Conservation (phyloP, 1,140 invertebrate species). For the Lordiphosa mommai region DNA sequence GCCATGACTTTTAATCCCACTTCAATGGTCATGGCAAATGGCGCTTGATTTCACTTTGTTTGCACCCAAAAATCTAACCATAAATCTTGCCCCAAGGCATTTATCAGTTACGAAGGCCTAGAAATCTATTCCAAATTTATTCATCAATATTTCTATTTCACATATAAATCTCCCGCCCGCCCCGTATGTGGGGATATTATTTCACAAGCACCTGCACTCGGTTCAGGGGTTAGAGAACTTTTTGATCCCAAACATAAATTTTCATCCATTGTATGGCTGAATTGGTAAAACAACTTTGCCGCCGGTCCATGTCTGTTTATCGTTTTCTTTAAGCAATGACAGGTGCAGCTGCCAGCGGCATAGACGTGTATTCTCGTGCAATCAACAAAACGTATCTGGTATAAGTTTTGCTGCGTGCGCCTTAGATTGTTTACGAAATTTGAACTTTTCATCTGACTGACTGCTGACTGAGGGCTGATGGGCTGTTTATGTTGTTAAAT, state of each 20-base stretch:
- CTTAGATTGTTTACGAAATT: constrained; percentile 65
- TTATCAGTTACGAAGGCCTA: not conserved
- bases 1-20: too few species aligned
- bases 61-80: too few species aligned
- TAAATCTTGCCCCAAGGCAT: constrained; percentile 2
- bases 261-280: constrained; percentile 43
- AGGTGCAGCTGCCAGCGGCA: constrained; percentile 64
- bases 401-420: constrained; percentile 38
- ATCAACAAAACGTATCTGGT: constrained; percentile 1
- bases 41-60: too few species aligned
- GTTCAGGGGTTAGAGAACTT: constrained; percentile 63
- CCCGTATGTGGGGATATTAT: constrained; percentile 25
- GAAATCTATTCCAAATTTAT: constrained; percentile 26
- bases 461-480: constrained; percentile 31
- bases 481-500: constrained; percentile 74
- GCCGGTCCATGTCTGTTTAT: constrained; percentile 49
- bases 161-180: constrained; percentile 46
- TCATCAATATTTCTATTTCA: constrained; percentile 40
- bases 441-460: constrained; percentile 53
- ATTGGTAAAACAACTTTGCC: constrained; percentile 4
- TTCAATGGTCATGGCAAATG: too few species aligned
- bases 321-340: constrained; percentile 68
- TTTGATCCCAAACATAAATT: constrained; percentile 47
- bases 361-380: constrained; percentile 20
- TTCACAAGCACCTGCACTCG: constrained; percentile 34